Percentiles rank a stretch among this genome's conserved stretches.
Conservation (phyloP, 2,113 vertebrate genomes). For the Calyptomena viridis region DNA sequence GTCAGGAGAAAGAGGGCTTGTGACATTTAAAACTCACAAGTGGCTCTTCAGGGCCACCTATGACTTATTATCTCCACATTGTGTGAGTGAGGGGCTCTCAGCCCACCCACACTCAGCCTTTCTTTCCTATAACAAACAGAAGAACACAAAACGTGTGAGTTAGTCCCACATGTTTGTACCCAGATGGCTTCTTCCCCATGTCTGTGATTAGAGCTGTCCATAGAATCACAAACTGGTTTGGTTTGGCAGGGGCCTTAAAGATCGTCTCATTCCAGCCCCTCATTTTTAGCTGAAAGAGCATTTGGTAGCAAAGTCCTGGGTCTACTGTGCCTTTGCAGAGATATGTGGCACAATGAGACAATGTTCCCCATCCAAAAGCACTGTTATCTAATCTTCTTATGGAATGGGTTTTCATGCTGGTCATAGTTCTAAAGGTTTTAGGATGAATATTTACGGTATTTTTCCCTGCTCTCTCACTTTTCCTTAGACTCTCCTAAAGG, state of each 20-base stretch:
- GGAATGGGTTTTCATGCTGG: not conserved
- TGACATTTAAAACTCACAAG: not conserved
- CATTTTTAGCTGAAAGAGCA: not conserved
- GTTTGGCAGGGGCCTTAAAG: not conserved
- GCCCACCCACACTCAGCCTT: not conserved
- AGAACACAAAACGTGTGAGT: not conserved
- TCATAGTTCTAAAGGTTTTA: not conserved
- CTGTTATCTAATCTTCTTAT: not conserved
- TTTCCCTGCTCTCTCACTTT: not conserved
- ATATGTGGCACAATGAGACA: not conserved
- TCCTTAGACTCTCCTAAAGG: not conserved
- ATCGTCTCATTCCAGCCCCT: not conserved
- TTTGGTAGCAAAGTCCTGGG: not conserved
- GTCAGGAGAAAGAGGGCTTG: not conserved
- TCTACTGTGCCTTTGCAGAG: not conserved
- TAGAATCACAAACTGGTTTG: not conserved
- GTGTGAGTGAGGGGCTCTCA: not conserved
- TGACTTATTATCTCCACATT: constrained; percentile 35
- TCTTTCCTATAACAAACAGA: not conserved
- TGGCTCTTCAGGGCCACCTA: not conserved
- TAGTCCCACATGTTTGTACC: not conserved
- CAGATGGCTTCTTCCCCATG: not conserved
- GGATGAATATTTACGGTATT: not conserved
- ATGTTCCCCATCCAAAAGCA: not conserved
- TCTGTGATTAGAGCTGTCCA: not conserved